A percentile compares a stretch with the other conserved stretches of the same genome.
Conservation (phyloP, 2,888 invertebrate species). For the Apodemia duryi region DNA sequence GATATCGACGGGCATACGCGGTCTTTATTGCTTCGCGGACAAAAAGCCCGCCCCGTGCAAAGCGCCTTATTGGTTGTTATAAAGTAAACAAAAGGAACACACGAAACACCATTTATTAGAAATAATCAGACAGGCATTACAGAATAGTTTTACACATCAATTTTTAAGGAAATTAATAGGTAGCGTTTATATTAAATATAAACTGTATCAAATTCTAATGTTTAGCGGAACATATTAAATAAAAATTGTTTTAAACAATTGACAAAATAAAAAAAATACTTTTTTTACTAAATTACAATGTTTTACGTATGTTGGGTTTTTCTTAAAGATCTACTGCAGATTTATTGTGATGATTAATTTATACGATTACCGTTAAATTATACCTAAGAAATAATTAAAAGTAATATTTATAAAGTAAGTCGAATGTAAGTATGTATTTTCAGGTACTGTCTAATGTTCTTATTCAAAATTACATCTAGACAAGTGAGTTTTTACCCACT, state of each 20-base stretch:
- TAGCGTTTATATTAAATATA: constrained; percentile 5
- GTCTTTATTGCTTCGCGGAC: too few species aligned
- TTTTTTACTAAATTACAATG: not conserved
- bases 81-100: constrained; percentile 19
- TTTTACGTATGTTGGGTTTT: not conserved
- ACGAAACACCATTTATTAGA: constrained; percentile 39
- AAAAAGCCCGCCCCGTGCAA: too few species aligned
- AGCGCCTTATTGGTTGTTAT: not conserved
- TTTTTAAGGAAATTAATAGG: not conserved
- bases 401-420: too few species aligned
- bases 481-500: too few species aligned
- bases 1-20: too few species aligned
- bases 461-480: too few species aligned
- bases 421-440: too few species aligned
- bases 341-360: not conserved
- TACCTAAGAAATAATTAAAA: too few species aligned
- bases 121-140: constrained; percentile 15
- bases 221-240: not conserved
- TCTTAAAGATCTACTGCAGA: not conserved
- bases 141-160: constrained; percentile 7
- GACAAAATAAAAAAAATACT: not conserved
- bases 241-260: not conserved
- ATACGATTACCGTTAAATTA: too few species aligned
- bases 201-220: not conserved
- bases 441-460: too few species aligned